Percentiles rank a stretch among this genome's conserved stretches.
These are phyloP conservation scores for Elanus axillaris DNA, from an alignment of 2,113 vertebrate genomes.

Conservation along the genomic window DNA sequence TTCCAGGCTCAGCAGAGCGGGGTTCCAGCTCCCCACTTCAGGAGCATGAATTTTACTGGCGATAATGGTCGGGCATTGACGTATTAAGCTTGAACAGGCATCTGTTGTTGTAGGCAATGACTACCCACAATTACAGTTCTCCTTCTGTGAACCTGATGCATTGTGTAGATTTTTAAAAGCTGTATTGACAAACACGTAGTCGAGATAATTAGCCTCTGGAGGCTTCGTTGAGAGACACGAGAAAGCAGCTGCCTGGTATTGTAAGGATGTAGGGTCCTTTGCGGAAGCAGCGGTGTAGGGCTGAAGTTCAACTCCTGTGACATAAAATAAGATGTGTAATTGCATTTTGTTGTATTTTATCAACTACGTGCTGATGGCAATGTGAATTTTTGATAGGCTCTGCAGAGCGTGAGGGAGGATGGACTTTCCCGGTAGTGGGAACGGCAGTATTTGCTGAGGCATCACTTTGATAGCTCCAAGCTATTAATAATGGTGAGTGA, in stretches of 20 bases:
- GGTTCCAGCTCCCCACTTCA: neutral
- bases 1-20: neutral
- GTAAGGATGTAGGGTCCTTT: neutral
- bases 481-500: neutral
- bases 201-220: constrained; percentile 6
- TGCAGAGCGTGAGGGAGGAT: neutral
- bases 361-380: neutral
- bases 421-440: neutral
- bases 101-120: constrained; percentile 6
- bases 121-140: neutral
- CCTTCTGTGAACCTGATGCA: neutral
- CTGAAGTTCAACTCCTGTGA: neutral
- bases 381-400: neutral
- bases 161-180: constrained; percentile 16
- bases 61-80: neutral
- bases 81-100: neutral
- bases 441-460: neutral
- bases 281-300: neutral
- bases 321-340: neutral
- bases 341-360: neutral
- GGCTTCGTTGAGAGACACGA: neutral
- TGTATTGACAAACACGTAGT: neutral
- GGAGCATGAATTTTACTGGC: constrained; percentile 10
- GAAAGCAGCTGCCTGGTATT: neutral
- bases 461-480: neutral